Evolutionary conservation across 2,797 vertebrate genomes (phyloP).

Genomic region (Decapterus maruadsi): DNA sequence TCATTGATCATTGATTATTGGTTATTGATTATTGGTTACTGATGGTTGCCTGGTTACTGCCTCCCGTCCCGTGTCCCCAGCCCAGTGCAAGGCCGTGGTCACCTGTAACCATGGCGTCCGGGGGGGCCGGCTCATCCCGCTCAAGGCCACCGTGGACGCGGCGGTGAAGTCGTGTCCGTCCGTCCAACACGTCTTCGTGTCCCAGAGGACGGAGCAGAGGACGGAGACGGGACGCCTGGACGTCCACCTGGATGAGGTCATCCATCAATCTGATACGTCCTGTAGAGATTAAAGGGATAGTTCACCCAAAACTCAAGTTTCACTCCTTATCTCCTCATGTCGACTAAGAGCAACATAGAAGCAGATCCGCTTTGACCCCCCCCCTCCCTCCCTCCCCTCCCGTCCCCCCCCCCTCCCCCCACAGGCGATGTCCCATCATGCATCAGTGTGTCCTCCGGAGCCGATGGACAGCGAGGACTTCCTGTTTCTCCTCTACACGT

Average conservation of each 20-base stretch:
- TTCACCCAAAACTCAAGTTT: no score
- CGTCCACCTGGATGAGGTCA: conserved; percentile 90
- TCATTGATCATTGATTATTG: no score
- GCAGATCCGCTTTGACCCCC: no score
- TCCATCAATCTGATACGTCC: no score
- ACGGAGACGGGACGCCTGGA: conserved; percentile 86
- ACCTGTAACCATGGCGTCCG: conserved; percentile 91
- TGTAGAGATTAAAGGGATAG: no score
- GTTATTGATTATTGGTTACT: no score
- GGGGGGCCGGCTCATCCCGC: conserved; percentile 86
- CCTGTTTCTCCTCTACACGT: conserved; percentile 95
- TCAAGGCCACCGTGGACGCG: conserved; percentile 91
- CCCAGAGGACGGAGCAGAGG: conserved; percentile 87
- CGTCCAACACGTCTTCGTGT: conserved; percentile 88
- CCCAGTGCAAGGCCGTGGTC: conserved; percentile 91
- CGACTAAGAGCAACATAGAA: no score
- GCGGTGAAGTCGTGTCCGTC: conserved; percentile 90
- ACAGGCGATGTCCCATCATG: conserved; percentile 88
- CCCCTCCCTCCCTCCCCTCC: no score
- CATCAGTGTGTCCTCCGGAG: conserved; percentile 85
- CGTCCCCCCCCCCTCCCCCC: no score
- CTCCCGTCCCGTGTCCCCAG: conserved; percentile 73
- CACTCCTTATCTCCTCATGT: no score
- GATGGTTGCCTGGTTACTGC: no score
- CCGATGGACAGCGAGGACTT: conserved; percentile 91